Evolutionary conservation across 2,888 invertebrate genomes (phyloP), one percentile per base, ranked within the genome.

Genomic region (Drosophila tripunctata): DNA sequence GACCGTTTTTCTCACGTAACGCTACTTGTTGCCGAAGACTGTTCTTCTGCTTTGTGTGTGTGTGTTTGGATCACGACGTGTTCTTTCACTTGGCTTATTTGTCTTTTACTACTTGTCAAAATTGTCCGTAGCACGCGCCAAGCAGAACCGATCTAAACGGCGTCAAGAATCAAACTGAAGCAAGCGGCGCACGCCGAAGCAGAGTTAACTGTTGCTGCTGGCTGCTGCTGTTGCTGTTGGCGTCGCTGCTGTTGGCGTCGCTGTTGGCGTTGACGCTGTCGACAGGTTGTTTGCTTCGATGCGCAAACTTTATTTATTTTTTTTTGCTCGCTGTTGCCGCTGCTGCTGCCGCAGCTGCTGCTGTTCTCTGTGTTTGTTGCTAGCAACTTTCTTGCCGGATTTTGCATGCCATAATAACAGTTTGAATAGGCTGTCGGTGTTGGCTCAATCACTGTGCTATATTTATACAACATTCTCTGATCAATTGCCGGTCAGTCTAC

Each of bases 91-190:
- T 4, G 12, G 21, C 22, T 52, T 31, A 31, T 54, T 55, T 51
- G 36, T 57, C 35, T 45, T 56, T 21, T 43, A 33, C 31, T 60
- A 43, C 30, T 43, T 67, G n/a, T 47, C 30, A 33, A 43, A 51
- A 38, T 64, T 40, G 62, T 38, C 45, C 50, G 43, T 15, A 68
- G 77, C 73, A 67, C 62, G 63, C 60, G 50, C 58, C 63, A 76
- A 69, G 35, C 78, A 90, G 89, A 90, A 90, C 91, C 90, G 91
- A 91, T 90, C 91, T 90, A 90, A 88, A 88, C 91, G 89, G 90
- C 90, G 88, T 88, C 90, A 90, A 91, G 91, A 91, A 91, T 90
- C 88, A 89, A 91, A 91, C 91, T 91, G 89, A 91, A 76, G 70
- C 82, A 69, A 76, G 60, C 67, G 67, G 74, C 78, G 71, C 75